Percentiles rank a stretch among this genome's conserved stretches.
Conservation (phyloP, 2,797 vertebrate genomes). For the Cyclura pinguis region DNA sequence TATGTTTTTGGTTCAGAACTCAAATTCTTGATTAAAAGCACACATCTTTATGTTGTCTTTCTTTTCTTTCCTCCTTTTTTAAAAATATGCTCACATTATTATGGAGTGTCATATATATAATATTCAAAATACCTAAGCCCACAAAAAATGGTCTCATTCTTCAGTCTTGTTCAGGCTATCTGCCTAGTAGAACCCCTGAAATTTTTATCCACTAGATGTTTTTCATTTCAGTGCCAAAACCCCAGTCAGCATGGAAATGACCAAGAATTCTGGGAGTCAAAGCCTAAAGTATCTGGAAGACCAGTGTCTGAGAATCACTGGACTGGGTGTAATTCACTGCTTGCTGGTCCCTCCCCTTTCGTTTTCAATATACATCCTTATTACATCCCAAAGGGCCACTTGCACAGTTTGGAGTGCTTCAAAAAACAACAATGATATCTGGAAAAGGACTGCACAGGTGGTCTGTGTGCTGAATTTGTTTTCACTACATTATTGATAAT, state of each 20-base stretch:
- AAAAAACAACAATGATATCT: background rate
- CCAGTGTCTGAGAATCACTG: no score
- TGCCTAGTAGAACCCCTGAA: background rate
- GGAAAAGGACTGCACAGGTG: background rate
- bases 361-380: background rate
- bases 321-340: no score
- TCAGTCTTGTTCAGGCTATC: background rate
- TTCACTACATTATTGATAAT: accelerated
- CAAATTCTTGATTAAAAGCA: conserved; percentile 17
- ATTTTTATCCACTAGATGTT: no score
- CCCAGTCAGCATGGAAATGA: no score
- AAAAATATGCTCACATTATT: background rate
- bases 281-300: no score
- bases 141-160: background rate
- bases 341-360: background rate
- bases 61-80: background rate
- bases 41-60: background rate
- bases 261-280: no score
- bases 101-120: background rate
- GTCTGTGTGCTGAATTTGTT: background rate
- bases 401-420: background rate
- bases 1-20: background rate
- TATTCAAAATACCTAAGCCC: background rate
- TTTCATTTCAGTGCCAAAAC: no score
- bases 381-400: background rate